phyloP scores from a whole-genome alignment of 2,888 invertebrate genomes.

The Odontothrips loti region DNA sequence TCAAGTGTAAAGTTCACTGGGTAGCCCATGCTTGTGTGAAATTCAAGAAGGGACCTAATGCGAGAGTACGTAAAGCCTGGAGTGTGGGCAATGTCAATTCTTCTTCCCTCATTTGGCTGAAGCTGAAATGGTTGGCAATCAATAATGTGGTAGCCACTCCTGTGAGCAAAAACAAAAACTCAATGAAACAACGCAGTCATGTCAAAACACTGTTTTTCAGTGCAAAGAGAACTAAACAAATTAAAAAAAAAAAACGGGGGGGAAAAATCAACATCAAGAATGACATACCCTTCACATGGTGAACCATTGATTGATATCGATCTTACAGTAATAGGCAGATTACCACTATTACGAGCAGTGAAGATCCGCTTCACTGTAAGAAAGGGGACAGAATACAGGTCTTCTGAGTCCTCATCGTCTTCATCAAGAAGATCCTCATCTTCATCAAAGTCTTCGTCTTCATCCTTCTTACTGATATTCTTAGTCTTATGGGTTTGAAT shows the following conservation, averaged over 20 bases:
- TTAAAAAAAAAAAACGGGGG: background rate
- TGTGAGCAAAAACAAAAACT: background rate
- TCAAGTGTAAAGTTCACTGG: constrained; percentile 65
- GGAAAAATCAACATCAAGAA: background rate
- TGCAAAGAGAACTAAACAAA: no score
- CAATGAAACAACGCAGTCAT: background rate
- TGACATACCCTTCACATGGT: constrained; percentile 67
- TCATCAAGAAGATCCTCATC: constrained; percentile 8
- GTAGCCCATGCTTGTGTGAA: constrained; percentile 56
- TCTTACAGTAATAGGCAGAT: constrained; percentile 72
- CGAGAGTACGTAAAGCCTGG: constrained; percentile 80
- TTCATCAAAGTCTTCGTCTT: background rate
- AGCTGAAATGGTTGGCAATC: constrained; percentile 1
- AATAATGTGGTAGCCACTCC: background rate
- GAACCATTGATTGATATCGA: constrained; percentile 63
- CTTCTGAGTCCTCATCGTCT: background rate
- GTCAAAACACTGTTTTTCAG: background rate
- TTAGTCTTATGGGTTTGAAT: background rate
- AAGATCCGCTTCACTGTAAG: constrained; percentile 76
- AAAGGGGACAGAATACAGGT: constrained; percentile 51
- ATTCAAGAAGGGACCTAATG: constrained; percentile 62
- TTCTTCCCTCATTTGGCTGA: constrained; percentile 42
- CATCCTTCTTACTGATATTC: background rate
- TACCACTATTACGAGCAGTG: constrained; percentile 84
- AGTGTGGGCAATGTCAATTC: constrained; percentile 78